These are phyloP conservation scores for Gallinago undulata DNA, from an alignment of 2,113 vertebrate species.

Conservation along the genomic window DNA sequence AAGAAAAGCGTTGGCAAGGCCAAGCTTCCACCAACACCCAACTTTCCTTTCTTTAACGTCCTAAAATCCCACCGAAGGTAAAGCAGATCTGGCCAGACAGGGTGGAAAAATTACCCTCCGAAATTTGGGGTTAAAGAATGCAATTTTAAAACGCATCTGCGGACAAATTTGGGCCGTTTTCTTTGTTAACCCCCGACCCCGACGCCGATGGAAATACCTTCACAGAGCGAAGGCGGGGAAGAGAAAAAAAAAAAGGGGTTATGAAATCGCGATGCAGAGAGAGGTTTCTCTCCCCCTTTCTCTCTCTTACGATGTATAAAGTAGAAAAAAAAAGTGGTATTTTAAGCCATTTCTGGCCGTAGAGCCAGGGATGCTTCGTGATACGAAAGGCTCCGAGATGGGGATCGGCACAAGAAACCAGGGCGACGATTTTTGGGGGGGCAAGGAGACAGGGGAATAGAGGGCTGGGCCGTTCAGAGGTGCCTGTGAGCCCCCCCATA, in stretches of 20 bases:
- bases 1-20: neutral
- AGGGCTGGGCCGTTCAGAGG: fast-evolving
- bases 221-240: neutral
- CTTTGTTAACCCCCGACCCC: neutral
- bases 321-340: neutral
- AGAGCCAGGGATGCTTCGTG: neutral
- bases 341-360: neutral
- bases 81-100: neutral
- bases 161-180: neutral
- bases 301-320: neutral
- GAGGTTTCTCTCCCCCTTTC: neutral
- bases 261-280: neutral
- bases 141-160: neutral
- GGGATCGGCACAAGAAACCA: neutral
- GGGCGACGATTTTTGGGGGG: neutral
- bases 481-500: neutral
- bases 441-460: neutral
- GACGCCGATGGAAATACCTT: neutral
- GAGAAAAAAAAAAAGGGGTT: neutral
- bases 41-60: neutral
- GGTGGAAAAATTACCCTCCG: neutral
- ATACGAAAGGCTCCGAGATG: fast-evolving
- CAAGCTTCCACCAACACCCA: neutral
- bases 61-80: neutral
- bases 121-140: neutral